Base-by-base conservation (phyloP, 2,888 invertebrate genomes). In the Synergus umbraculus region DNA sequence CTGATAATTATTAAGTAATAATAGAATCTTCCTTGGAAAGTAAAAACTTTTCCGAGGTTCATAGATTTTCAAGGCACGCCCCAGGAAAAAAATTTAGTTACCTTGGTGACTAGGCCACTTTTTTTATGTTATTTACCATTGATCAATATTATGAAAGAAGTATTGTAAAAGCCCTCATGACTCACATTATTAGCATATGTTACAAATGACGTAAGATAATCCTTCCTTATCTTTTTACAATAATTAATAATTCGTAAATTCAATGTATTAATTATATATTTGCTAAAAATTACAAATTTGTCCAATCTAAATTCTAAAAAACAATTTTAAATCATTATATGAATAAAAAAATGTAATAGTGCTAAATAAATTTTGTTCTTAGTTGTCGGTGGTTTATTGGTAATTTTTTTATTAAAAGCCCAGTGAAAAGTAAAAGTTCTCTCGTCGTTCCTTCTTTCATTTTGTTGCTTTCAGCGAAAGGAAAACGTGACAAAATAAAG, bases 41-140 rank as follows among this genome's bases (percentile, higher is more conserved):
- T 44, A 44, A 67, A 67, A 44, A 44, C 10, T 44, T 46, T 67
- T 67, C 22, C 67, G 46, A 73, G 73, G 73, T 73, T 73, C 12
- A 54, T 73, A 54, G 10, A 18, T 54, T 49, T 73, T 73, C 49
- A 73, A 73, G 73, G 29, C 54, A 54, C n/a, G 73, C 54, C 73
- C 54, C n/a, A 37, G 37, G n/a, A 37, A 73, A 41, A 37, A 73
- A 73, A 54, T 73, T n/a, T n/a, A 73, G 15, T 77, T 41, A 67
- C 54, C 66, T 64, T 77, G 65, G 15, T 54, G 37, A 63, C 18
- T 76, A 76, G 60, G 60, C 12, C 77, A 64, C 44, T 49, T 65
- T 77, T 77, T 77, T 64, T 8, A 29, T 37, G n/a, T 18, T 41
- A 22, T 73, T 73, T 73, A 73, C 37, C 73, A 73, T 73, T 73